A percentile compares a stretch with the other conserved stretches of the same genome.
Evolutionary conservation across 2,113 vertebrate genomes (phyloP).

Genomic region (Pteronura brasiliensis): DNA sequence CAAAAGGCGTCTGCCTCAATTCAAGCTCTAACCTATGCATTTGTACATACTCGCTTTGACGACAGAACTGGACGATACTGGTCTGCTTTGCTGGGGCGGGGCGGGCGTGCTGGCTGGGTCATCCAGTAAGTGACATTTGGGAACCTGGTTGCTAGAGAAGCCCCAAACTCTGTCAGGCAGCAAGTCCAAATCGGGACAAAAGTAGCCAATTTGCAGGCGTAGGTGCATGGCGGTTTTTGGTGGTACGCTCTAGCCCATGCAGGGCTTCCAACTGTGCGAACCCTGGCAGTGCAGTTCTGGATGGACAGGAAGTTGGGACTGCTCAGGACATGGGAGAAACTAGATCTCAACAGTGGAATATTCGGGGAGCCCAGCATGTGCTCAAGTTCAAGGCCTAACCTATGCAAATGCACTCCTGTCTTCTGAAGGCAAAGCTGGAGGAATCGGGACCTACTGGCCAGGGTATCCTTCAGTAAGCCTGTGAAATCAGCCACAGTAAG

Average conservation of each 20-base stretch:
- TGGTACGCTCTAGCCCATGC: neutral
- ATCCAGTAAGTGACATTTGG: neutral
- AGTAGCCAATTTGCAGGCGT: neutral
- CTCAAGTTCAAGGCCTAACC: neutral
- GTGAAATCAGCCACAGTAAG: neutral
- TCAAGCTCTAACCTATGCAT: neutral
- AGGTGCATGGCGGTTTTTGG: accelerated
- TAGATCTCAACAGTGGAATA: neutral
- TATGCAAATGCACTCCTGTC: neutral
- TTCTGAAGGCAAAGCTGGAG: neutral
- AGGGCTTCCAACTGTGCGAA: neutral
- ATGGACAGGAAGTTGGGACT: neutral
- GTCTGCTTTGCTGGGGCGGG: neutral
- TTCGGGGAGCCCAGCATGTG: neutral
- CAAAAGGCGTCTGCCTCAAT: neutral
- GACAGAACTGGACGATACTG: neutral
- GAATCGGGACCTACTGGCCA: neutral
- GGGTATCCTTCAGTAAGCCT: neutral
- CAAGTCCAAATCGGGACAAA: neutral
- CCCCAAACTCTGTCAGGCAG: neutral
- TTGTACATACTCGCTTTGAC: neutral
- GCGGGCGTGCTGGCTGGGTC: neutral
- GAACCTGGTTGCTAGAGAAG: neutral
- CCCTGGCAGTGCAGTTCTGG: neutral
- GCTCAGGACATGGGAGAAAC: neutral